A percentile compares a stretch with the other conserved stretches of the same genome.
Evolutionary conservation across 2,888 invertebrate genomes (phyloP).

Genomic region (Boloria selene): DNA sequence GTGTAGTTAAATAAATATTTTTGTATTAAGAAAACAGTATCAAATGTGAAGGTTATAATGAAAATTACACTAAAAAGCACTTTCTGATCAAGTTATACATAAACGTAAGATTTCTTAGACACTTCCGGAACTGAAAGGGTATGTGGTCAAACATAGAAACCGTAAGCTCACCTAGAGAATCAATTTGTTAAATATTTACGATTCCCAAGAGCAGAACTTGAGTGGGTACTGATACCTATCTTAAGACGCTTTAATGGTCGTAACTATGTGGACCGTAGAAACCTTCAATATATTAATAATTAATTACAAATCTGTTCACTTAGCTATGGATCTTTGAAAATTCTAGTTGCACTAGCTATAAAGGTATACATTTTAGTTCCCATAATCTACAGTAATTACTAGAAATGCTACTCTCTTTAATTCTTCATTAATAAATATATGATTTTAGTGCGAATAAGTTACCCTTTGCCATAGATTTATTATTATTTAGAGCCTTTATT

Average conservation of each 20-base stretch:
- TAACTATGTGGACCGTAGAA: slow-evolving; percentile 29
- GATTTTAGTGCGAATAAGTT: too few species aligned
- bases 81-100: slow-evolving; percentile 48
- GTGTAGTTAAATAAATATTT: too few species aligned
- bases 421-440: too few species aligned
- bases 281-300: slow-evolving; percentile 33
- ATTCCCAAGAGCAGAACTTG: slow-evolving; percentile 50
- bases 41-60: slow-evolving; percentile 8
- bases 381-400: too few species aligned
- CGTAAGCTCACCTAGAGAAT: slow-evolving; percentile 70
- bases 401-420: too few species aligned
- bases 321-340: slow-evolving; percentile 3
- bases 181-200: slow-evolving; percentile 78
- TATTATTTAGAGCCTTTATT: too few species aligned
- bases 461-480: too few species aligned
- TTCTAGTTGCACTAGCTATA: too few species aligned
- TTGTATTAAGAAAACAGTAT: neutral
- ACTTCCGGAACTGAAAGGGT: slow-evolving; percentile 73
- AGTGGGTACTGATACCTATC: slow-evolving; percentile 38
- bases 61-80: slow-evolving; percentile 12
- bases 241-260: slow-evolving; percentile 57
- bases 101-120: slow-evolving; percentile 60
- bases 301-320: slow-evolving; percentile 31
- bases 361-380: too few species aligned
- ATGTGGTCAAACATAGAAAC: slow-evolving; percentile 69